Conservation (phyloP, 92 coral and sea anemone genomes). For the Parazoanthus darwini region DNA sequence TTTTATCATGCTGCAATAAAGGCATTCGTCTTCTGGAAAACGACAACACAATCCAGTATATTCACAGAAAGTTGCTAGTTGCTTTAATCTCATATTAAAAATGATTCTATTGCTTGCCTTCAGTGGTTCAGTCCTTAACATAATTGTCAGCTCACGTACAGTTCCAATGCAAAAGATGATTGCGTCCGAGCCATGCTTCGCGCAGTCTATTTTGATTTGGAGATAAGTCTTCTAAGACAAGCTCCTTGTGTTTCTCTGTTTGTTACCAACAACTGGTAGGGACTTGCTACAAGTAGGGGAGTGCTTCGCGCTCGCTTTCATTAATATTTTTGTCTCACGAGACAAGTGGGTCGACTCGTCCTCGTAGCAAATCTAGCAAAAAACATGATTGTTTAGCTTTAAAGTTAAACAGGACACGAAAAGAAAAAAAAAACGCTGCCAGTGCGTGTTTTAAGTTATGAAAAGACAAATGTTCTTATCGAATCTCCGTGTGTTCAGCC, state of each 20-base stretch:
- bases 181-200: not conserved
- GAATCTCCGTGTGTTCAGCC: not conserved
- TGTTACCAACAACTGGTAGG: too few relatives aligned
- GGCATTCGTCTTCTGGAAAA: too few relatives aligned
- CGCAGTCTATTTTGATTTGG: not conserved
- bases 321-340: too few relatives aligned
- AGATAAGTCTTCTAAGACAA: not conserved
- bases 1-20: too few relatives aligned
- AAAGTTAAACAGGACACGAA: not conserved
- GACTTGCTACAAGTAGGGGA: too few relatives aligned
- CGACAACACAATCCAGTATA: not conserved
- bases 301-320: too few relatives aligned
- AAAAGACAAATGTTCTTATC: conserved; percentile 4
- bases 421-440: not conserved
- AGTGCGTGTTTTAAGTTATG: not conserved
- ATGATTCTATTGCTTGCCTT: too few relatives aligned
- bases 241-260: not conserved
- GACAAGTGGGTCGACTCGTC: too few relatives aligned
- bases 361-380: too few relatives aligned
- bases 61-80: not conserved
- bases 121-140: not conserved
- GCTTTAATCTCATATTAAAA: not conserved
- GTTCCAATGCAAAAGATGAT: not conserved
- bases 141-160: not conserved
- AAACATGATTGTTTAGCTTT: not conserved